Conservation (phyloP, 1,140 invertebrate species). For the Daktulosphaira vitifoliae region DNA sequence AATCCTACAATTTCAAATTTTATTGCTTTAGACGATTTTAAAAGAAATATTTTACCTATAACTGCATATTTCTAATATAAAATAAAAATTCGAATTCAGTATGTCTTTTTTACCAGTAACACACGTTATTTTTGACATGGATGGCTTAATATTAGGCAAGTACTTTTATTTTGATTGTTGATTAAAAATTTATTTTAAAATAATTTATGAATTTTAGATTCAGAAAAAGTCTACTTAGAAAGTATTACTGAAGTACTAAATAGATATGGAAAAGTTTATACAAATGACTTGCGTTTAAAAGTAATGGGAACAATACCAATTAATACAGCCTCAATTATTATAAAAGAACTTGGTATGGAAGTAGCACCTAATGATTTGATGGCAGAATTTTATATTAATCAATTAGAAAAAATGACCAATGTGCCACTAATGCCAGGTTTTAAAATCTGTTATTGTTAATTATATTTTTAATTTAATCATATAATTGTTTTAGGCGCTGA, state of each 20-base stretch:
- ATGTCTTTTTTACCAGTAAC: constrained; percentile 51
- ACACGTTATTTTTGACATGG: constrained; percentile 77
- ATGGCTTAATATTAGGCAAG: constrained; percentile 67
- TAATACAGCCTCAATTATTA: background rate
- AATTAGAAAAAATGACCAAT: background rate
- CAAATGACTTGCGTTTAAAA: constrained; percentile 54
- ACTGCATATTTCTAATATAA: no score
- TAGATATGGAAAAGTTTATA: constrained; percentile 62
- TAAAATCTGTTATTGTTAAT: background rate
- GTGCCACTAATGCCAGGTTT: background rate
- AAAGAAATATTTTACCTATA: no score
- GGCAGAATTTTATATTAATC: background rate
- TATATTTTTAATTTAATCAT: background rate
- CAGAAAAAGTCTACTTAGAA: background rate
- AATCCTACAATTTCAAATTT: no score
- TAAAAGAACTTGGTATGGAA: background rate
- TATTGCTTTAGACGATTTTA: no score
- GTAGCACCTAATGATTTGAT: background rate
- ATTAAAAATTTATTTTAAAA: background rate
- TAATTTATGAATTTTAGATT: background rate
- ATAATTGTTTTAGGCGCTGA: constrained; percentile 60
- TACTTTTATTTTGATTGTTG: constrained; percentile 1
- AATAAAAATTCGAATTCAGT: no score
- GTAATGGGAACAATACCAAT: background rate
- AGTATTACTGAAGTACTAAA: constrained; percentile 46